These are phyloP conservation scores for Leptocoma aspasia DNA, from an alignment of 2,113 vertebrate genomes.

Conservation along the genomic window DNA sequence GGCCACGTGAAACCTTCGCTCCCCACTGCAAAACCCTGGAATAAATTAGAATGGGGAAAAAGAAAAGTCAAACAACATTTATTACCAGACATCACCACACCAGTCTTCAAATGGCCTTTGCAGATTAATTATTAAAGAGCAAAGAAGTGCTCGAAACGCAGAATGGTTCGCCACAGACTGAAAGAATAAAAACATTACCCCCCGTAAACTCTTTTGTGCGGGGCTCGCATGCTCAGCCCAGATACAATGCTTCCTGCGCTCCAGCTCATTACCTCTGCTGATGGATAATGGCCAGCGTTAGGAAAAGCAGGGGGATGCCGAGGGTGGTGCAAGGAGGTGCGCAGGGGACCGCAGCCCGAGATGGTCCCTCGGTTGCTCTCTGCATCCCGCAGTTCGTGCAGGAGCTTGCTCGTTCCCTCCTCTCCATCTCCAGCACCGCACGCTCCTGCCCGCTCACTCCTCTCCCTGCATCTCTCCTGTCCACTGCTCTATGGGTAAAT, in stretches of 20 bases:
- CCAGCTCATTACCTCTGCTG: conserved; percentile 9
- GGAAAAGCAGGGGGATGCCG: background rate
- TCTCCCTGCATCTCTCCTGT: background rate
- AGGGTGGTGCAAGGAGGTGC: background rate
- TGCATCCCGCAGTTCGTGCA: background rate
- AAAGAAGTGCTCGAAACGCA: conserved; percentile 9
- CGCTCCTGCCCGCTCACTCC: background rate
- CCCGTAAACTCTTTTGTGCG: background rate
- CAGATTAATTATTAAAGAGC: conserved; percentile 33
- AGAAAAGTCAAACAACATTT: background rate
- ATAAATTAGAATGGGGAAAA: background rate
- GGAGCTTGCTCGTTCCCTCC: background rate
- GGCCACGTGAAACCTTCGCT: background rate
- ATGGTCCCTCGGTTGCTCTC: background rate
- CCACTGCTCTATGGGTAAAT: background rate
- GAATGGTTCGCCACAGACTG: background rate
- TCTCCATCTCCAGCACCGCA: background rate
- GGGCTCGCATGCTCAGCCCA: background rate
- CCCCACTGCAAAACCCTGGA: background rate
- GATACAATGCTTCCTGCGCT: background rate
- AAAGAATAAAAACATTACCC: conserved; percentile 8
- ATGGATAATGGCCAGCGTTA: background rate
- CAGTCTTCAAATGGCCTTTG: background rate
- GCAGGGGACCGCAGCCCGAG: background rate
- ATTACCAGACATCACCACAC: conserved; percentile 16